Conservation (phyloP, 2,888 invertebrate species). For the Amphipoea lucens region DNA sequence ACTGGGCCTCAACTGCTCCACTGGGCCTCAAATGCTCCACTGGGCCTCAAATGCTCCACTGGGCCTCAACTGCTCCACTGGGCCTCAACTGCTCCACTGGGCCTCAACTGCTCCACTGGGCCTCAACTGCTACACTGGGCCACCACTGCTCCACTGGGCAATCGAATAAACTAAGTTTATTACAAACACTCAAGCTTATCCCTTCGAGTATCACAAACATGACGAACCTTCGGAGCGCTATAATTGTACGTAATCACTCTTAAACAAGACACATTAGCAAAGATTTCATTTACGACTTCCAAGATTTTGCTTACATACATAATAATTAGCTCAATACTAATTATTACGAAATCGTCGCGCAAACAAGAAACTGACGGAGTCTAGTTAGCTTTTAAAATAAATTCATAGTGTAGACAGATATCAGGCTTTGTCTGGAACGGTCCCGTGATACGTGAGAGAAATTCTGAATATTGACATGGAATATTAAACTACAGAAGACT, state of each 20-base stretch:
- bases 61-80: too few species aligned
- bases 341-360: slow-evolving; percentile 58
- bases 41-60: too few species aligned
- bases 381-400: slow-evolving; percentile 71
- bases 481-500: slow-evolving; percentile 30
- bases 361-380: slow-evolving; percentile 59
- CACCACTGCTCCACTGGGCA: too few species aligned
- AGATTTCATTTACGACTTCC: not conserved
- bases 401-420: slow-evolving; percentile 75
- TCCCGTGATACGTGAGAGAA: slow-evolving; percentile 67
- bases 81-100: too few species aligned
- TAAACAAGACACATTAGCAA: not conserved
- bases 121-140: too few species aligned
- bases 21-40: too few species aligned
- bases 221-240: not conserved
- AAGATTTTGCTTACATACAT: slow-evolving; percentile 10
- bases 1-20: too few species aligned
- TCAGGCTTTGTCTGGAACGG: slow-evolving; percentile 67
- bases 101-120: too few species aligned
- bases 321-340: slow-evolving; percentile 48
- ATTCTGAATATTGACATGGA: slow-evolving; percentile 55
- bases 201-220: not conserved
- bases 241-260: not conserved
- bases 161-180: not conserved
- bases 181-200: not conserved